Evolutionary conservation across 2,113 vertebrate species (phyloP).

Genomic region (Cinclus mexicanus): DNA sequence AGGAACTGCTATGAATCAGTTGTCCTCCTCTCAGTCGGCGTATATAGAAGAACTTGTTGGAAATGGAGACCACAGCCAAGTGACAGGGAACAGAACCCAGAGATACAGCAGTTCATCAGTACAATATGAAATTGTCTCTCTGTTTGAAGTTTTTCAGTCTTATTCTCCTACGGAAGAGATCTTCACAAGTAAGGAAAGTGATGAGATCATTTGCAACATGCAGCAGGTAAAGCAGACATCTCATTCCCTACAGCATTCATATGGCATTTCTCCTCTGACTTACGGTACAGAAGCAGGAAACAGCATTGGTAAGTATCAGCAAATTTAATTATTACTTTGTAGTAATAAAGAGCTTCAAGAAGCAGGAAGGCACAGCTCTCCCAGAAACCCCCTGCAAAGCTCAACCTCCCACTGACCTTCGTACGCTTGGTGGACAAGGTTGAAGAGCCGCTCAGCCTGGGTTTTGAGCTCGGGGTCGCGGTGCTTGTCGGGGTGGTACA

Average conservation of each 20-base stretch:
- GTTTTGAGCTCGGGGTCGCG: conserved; percentile 92
- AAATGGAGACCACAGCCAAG: not conserved
- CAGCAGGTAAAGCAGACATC: not conserved
- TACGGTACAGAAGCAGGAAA: not conserved
- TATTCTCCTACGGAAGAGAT: not conserved
- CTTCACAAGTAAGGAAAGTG: not conserved
- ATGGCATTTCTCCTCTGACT: not conserved
- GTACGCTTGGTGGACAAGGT: conserved; percentile 95
- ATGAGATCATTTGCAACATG: not conserved
- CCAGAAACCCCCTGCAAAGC: not conserved
- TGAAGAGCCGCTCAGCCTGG: conserved; percentile 93
- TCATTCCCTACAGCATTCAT: not conserved
- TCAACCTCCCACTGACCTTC: conserved; percentile 81
- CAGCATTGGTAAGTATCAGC: not conserved
- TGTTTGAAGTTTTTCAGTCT: not conserved
- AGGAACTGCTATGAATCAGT: not conserved
- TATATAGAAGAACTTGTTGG: not conserved
- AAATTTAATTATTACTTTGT: not conserved
- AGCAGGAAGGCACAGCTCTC: not conserved
- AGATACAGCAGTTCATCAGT: not conserved
- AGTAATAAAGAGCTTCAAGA: not conserved
- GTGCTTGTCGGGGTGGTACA: conserved; percentile 99
- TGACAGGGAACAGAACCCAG: not conserved
- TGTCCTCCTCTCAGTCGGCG: not conserved
- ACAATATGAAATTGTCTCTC: not conserved